A percentile compares a stretch with the other conserved stretches of the same genome.
Conservation (phyloP, 2,797 vertebrate species). For the Phataginus tetradactyla region DNA sequence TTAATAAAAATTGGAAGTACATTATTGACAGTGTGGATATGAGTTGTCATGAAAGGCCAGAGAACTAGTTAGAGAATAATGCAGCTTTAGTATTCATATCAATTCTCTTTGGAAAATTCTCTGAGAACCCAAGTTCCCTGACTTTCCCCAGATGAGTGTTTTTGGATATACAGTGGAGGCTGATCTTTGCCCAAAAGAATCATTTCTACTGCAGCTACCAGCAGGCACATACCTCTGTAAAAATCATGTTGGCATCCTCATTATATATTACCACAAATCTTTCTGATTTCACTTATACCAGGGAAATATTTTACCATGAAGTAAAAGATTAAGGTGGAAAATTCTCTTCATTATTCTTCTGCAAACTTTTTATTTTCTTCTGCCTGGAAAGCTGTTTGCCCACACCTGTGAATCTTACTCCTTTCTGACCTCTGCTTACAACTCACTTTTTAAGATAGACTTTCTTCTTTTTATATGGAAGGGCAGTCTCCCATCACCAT, state of each 20-base stretch:
- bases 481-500: neutral
- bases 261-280: neutral
- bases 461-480: neutral
- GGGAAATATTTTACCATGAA: neutral
- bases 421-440: neutral
- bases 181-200: neutral
- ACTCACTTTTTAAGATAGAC: neutral
- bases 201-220: neutral
- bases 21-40: neutral
- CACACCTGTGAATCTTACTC: neutral
- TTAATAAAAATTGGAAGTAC: neutral
- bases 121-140: neutral
- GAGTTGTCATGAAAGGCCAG: neutral
- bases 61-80: neutral
- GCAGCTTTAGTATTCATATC: neutral
- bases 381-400: neutral
- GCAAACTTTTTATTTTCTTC: neutral
- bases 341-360: neutral
- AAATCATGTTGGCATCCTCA: neutral
- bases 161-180: neutral
- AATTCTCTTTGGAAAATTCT: neutral
- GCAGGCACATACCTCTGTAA: neutral
- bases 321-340: neutral
- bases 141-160: neutral
- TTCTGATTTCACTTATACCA: neutral